These are phyloP conservation scores for Microchirus variegatus DNA, from an alignment of 2,797 vertebrate species.

Conservation along the genomic window DNA sequence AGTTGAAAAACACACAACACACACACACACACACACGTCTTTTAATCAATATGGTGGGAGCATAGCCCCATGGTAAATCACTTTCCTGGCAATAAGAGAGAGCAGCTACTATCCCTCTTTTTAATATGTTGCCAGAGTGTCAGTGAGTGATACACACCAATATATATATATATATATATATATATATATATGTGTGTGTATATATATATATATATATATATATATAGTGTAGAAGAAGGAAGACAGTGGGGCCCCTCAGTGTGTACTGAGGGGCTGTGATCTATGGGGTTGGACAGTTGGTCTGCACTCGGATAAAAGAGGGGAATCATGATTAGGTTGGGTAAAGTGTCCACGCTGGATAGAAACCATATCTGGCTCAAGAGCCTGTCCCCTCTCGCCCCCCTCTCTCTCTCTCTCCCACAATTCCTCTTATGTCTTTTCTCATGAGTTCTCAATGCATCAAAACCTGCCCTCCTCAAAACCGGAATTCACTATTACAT, in stretches of 20 bases:
- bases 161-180: conserved; percentile 42
- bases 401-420: neutral
- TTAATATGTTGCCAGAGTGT: conserved; percentile 72
- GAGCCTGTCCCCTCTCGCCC: conserved; percentile 8
- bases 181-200: conserved; percentile 50
- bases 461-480: conserved; percentile 62
- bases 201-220: conserved; percentile 41
- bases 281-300: conserved; percentile 56
- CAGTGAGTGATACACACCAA: conserved; percentile 57
- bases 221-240: conserved; percentile 32
- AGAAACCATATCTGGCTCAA: conserved; percentile 18
- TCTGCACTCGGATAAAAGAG: conserved; percentile 58
- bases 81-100: conserved; percentile 72
- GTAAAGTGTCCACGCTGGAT: conserved; percentile 39
- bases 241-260: conserved; percentile 17
- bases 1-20: conserved; percentile 41
- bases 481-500: conserved; percentile 51
- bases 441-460: conserved; percentile 78
- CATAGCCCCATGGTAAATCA: conserved; percentile 72
- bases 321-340: conserved; percentile 65
- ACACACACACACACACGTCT: conserved; percentile 40
- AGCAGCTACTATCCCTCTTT: conserved; percentile 66
- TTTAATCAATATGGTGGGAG: conserved; percentile 75
- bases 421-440: conserved; percentile 58
- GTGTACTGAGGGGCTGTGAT: conserved; percentile 39